Conservation (phyloP, 2,113 vertebrate genomes). For the Cettia cetti region DNA sequence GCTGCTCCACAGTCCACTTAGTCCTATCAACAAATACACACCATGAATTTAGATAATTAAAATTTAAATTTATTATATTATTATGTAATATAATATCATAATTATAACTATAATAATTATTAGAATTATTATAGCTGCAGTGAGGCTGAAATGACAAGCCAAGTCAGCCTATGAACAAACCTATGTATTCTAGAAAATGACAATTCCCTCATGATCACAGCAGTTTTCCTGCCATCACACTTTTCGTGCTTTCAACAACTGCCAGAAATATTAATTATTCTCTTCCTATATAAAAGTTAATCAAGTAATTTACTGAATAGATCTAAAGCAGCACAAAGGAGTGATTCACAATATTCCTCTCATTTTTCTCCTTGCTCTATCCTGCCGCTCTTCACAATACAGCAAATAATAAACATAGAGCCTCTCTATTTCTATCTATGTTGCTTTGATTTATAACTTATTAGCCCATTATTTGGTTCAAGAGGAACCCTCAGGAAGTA, state of each 20-base stretch:
- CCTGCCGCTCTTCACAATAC: not conserved
- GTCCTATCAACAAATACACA: not conserved
- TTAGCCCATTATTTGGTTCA: not conserved
- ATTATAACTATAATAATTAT: no score
- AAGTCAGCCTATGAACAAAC: not conserved
- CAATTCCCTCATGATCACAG: not conserved
- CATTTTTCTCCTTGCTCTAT: not conserved
- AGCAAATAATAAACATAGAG: not conserved
- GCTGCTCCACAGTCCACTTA: not conserved
- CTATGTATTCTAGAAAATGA: not conserved
- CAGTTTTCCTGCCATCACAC: not conserved
- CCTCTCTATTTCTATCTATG: not conserved
- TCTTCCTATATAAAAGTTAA: not conserved
- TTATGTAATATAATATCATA: no score
- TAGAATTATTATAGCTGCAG: not conserved
- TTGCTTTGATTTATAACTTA: not conserved
- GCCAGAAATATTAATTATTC: not conserved
- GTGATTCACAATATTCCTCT: not conserved
- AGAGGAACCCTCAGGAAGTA: not conserved
- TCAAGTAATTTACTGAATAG: not conserved
- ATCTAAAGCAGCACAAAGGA: not conserved
- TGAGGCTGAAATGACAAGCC: not conserved
- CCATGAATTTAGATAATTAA: not conserved
- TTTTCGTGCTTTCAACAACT: not conserved
- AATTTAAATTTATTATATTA: no score